Evolutionary conservation across 2,888 invertebrate species (phyloP).

Genomic region (Dryobotodes eremita): DNA sequence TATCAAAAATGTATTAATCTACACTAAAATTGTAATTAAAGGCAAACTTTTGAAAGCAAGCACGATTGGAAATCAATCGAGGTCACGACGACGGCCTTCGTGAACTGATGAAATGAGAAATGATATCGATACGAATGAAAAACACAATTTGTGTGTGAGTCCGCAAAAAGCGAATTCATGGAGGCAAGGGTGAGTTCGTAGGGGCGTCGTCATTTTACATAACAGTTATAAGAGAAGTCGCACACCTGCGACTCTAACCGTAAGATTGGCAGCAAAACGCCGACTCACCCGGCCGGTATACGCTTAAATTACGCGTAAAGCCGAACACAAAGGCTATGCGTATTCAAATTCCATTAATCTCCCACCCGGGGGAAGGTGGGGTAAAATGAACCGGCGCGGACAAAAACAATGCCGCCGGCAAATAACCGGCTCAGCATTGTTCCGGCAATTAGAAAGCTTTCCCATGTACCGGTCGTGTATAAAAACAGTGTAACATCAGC

Average conservation of each 20-base stretch:
- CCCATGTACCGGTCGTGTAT: conserved; percentile 90
- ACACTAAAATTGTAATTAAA: conserved; percentile 70
- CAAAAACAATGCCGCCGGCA: conserved; percentile 91
- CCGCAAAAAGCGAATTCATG: conserved; percentile 59
- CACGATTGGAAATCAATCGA: conserved; percentile 70
- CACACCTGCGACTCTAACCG: conserved; percentile 81
- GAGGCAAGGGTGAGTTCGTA: conserved; percentile 38
- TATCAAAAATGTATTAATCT: conserved; percentile 79
- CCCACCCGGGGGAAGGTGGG: conserved; percentile 87
- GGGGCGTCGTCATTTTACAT: conserved; percentile 77
- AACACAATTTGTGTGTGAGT: conserved; percentile 62
- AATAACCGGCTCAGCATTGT: conserved; percentile 91
- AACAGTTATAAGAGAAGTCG: conserved; percentile 78
- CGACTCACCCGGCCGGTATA: conserved; percentile 87
- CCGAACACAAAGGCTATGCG: conserved; percentile 90
- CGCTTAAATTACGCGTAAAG: conserved; percentile 90
- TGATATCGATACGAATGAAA: conserved; percentile 35
- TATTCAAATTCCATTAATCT: conserved; percentile 91
- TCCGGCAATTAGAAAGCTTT: conserved; percentile 91
- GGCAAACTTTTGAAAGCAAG: conserved; percentile 65
- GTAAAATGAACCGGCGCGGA: conserved; percentile 90
- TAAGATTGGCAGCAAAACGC: conserved; percentile 86
- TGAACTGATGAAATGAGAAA: conserved; percentile 18
- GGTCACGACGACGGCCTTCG: conserved; percentile 23
- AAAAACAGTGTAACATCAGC: conserved; percentile 91